Evolutionary conservation across 2,797 vertebrate species (phyloP).

Genomic region (Poecilia wingei): DNA sequence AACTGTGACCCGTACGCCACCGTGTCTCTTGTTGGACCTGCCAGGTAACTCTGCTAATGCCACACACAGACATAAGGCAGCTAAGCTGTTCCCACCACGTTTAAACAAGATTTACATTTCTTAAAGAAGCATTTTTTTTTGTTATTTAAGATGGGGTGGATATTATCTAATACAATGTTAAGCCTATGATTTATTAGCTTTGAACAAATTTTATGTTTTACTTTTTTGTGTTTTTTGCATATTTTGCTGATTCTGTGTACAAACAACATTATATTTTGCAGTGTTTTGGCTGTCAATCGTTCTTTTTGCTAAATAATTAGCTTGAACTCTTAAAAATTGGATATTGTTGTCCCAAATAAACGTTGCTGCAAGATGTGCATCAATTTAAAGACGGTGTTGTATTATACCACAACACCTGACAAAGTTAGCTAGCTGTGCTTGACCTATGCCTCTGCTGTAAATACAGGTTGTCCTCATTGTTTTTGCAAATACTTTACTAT

Average conservation of each 20-base stretch:
- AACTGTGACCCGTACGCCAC: slow-evolving; percentile 96
- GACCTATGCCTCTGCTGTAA: background rate
- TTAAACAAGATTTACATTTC: slow-evolving; percentile 4
- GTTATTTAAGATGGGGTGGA: background rate
- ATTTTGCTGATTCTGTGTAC: background rate
- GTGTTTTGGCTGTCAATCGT: background rate
- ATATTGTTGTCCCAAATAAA: background rate
- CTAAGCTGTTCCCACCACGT: background rate
- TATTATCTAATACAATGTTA: background rate
- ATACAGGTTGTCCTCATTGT: background rate
- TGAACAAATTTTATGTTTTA: background rate
- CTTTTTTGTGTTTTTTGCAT: background rate
- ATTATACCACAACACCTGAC: background rate
- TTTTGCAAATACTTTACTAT: background rate
- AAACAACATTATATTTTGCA: background rate
- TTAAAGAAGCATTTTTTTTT: background rate
- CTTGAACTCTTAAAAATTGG: background rate
- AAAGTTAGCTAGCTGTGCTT: background rate
- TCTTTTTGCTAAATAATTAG: background rate
- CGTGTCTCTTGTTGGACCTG: slow-evolving; percentile 92
- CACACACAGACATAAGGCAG: background rate
- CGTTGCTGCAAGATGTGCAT: background rate
- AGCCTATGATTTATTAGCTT: background rate
- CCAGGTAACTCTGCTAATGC: slow-evolving; percentile 84
- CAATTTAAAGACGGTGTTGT: background rate